A percentile compares a stretch with the other conserved stretches of the same genome.
Evolutionary conservation across 2,888 invertebrate genomes (phyloP).

Genomic region (Molorchus minor): DNA sequence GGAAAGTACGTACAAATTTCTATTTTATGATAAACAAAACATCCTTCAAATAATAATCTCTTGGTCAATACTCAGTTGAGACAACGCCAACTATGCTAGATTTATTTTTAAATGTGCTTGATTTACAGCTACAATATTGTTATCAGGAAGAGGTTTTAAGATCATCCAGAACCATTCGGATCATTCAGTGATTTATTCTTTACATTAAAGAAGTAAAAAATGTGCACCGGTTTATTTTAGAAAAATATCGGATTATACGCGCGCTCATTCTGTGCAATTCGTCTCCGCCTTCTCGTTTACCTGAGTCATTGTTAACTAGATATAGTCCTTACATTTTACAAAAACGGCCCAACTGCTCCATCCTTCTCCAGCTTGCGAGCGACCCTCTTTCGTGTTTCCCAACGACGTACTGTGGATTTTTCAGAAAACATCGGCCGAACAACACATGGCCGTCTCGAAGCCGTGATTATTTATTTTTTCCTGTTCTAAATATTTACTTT

Average conservation of each 20-base stretch:
- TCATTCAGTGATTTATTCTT: too few relatives aligned
- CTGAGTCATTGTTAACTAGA: constrained; percentile 50
- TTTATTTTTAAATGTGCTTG: too few relatives aligned
- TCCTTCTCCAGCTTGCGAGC: constrained; percentile 21
- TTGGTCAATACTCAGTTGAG: too few relatives aligned
- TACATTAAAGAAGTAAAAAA: too few relatives aligned
- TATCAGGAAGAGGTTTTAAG: too few relatives aligned
- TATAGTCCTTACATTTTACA: constrained; percentile 36
- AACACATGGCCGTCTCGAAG: constrained; percentile 44
- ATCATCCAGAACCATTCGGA: too few relatives aligned
- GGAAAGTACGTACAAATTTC: too few relatives aligned
- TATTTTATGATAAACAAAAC: too few relatives aligned
- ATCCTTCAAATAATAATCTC: too few relatives aligned
- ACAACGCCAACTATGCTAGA: too few relatives aligned
- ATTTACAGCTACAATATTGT: too few relatives aligned
- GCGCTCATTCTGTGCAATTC: constrained; percentile 21
- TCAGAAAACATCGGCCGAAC: constrained; percentile 25
- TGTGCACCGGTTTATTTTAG: too few relatives aligned
- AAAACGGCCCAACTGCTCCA: constrained; percentile 20
- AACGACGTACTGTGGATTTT: constrained; percentile 17
- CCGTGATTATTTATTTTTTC: constrained; percentile 51
- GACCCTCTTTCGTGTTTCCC: constrained; percentile 4
- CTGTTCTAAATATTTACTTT: constrained; percentile 55
- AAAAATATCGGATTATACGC: constrained; percentile 6
- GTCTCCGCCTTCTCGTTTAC: constrained; percentile 38